Conservation (phyloP, 1,140 invertebrate species). For the Metopolophium dirhodum region DNA sequence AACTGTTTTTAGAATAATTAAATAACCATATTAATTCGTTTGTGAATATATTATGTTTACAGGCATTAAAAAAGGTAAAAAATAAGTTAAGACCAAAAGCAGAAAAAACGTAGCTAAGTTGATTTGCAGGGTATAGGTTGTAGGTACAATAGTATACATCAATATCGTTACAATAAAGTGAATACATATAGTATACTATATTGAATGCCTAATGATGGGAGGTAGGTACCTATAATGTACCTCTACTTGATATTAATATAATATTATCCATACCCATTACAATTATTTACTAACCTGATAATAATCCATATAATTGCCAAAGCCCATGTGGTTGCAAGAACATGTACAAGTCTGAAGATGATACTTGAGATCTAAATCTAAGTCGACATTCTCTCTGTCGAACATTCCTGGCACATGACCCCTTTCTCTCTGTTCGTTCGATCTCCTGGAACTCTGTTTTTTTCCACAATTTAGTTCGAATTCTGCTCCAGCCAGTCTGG, state of each 20-base stretch:
- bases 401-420: slow-evolving; percentile 12
- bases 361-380: slow-evolving; percentile 78
- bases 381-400: slow-evolving; percentile 64
- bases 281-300: slow-evolving; percentile 74
- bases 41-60: not conserved
- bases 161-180: not conserved
- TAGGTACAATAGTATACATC: not conserved
- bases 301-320: slow-evolving; percentile 85
- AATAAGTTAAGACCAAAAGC: not conserved
- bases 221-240: too few relatives aligned
- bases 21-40: not conserved
- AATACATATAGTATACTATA: not conserved
- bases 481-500: slow-evolving; percentile 30
- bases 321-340: slow-evolving; percentile 90
- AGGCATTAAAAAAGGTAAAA: not conserved
- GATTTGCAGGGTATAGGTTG: too few relatives aligned
- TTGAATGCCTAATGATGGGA: not conserved
- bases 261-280: not conserved
- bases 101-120: not conserved
- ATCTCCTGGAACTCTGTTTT: slow-evolving; percentile 14
- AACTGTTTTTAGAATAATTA: not conserved
- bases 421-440: slow-evolving; percentile 21
- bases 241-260: not conserved
- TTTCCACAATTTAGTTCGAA: slow-evolving; percentile 43
- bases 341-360: slow-evolving; percentile 86